These are phyloP conservation scores for Rhynchomys soricoides DNA, from an alignment of 2,113 vertebrate genomes.

Conservation along the genomic window DNA sequence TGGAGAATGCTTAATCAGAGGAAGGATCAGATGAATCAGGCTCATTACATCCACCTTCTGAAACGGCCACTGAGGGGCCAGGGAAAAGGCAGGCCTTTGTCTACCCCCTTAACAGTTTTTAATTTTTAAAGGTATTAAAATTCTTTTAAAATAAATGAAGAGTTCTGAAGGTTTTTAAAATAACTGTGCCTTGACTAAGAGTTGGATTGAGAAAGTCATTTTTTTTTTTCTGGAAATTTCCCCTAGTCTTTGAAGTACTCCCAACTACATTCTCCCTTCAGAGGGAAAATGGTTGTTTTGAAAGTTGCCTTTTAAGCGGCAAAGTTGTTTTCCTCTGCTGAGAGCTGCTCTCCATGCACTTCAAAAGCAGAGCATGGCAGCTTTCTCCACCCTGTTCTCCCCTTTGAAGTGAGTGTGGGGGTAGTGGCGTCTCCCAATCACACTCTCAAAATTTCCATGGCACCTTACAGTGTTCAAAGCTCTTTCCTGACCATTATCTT, in stretches of 20 bases:
- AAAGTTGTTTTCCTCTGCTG: constrained; percentile 77
- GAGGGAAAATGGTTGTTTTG: constrained; percentile 83
- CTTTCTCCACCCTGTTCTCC: constrained; percentile 71
- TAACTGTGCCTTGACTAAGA: constrained; percentile 79
- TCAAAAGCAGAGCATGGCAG: constrained; percentile 77
- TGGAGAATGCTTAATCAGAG: constrained; percentile 59
- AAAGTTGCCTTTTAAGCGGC: constrained; percentile 83
- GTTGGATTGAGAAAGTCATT: constrained; percentile 73
- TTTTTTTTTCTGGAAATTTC: constrained; percentile 73
- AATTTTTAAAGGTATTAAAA: constrained; percentile 77
- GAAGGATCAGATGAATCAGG: neutral
- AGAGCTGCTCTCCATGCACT: constrained; percentile 79
- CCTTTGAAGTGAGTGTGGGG: constrained; percentile 78
- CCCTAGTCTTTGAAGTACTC: constrained; percentile 80
- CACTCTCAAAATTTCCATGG: constrained; percentile 56
- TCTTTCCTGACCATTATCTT: constrained; percentile 63
- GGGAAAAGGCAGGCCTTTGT: neutral
- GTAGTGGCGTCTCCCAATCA: constrained; percentile 61
- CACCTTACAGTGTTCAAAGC: constrained; percentile 75
- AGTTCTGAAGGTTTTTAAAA: constrained; percentile 75
- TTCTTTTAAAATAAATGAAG: constrained; percentile 74
- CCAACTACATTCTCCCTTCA: constrained; percentile 77
- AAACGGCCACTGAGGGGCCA: neutral
- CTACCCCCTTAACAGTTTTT: constrained; percentile 62
- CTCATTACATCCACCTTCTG: neutral